Base-by-base conservation (phyloP, 2,113 vertebrate genomes). In the Heptranchias perlo region DNA sequence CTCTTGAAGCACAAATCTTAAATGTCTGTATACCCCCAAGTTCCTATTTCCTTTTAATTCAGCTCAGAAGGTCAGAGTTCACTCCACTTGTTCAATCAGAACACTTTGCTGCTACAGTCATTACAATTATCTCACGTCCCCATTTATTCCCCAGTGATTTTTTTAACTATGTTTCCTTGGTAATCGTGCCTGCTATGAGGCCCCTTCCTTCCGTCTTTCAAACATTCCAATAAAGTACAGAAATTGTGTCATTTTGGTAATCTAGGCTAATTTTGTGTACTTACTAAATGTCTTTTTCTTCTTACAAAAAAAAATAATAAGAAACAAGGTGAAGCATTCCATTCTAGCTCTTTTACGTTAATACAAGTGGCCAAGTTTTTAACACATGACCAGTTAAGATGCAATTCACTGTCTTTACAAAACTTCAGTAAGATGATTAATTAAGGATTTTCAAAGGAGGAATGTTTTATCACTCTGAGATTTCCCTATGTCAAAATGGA, bases 41-140 rank as follows among this genome's bases (percentile, higher is more conserved):
- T 97, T 97, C 95, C 69, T 96, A 2, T 89, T 96, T 95, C 97
- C 96, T 96, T 96, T 96, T 96, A 95, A 96, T 96, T 97, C 96
- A 89, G 96, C 82, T 64, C 61, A 96, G 96, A 23, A 96, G 96
- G 96, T 97, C 95, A 97, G 96, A 96, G 96, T 96, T 97, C 11
- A 47, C 92, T 96, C 96, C 86, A 96, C 89, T 97, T 96, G 82
- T 97, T 97, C 97, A 96, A 94, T 96, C 78, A 96, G 96, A 96
- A 97, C 97, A 97, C 96, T 97, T 96, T 94, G 96, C 96, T 96
- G 96, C 96, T 96, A 67, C 47, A 95, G 31, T 96, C 96, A 96
- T 96, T 96, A 96, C 96, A 97, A 94, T 58, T 97, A 25, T 96
- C 86, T 96, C 97, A 96, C 61, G 92, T 94, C 44, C 95, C 67